phyloP scores from a whole-genome alignment of 35 echinoderm and acorn worm species.

The Apostichopus parvimensis region DNA sequence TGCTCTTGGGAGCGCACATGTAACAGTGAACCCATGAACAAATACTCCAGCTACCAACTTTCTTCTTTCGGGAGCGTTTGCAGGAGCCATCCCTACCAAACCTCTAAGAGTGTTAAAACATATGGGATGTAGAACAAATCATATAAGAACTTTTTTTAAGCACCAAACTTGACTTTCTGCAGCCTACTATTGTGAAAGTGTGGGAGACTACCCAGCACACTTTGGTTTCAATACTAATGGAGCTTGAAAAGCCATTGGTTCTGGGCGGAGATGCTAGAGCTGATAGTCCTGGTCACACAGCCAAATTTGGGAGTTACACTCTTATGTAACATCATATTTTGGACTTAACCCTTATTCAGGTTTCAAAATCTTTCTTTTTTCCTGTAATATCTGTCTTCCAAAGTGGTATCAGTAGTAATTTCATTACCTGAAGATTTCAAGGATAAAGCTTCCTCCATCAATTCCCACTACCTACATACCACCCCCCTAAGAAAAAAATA shows the following conservation, averaged over 20 bases:
- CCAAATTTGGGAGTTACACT: too few relatives aligned
- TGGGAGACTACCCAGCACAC: too few relatives aligned
- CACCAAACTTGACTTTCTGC: neutral
- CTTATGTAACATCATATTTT: neutral
- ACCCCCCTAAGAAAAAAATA: too few relatives aligned
- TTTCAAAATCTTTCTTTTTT: neutral
- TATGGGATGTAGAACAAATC: neutral
- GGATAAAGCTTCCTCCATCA: too few relatives aligned
- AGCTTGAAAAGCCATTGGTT: too few relatives aligned
- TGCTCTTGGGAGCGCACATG: slow-evolving; percentile 39
- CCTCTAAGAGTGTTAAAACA: slow-evolving; percentile 22
- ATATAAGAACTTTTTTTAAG: neutral
- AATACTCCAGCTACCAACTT: slow-evolving; percentile 69
- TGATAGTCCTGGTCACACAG: too few relatives aligned
- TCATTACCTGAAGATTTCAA: too few relatives aligned
- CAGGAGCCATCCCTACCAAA: slow-evolving; percentile 53
- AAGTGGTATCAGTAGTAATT: neutral
- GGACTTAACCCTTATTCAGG: slow-evolving; percentile 24
- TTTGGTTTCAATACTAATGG: too few relatives aligned
- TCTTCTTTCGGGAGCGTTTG: slow-evolving; percentile 60
- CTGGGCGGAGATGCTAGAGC: too few relatives aligned
- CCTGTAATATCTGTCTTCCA: neutral
- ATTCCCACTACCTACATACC: too few relatives aligned
- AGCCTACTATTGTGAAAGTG: too few relatives aligned
- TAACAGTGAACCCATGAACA: slow-evolving; percentile 58